Evolutionary conservation across 2,113 vertebrate genomes (phyloP).

Genomic region (Sinocyclocheilus anophthalmus): DNA sequence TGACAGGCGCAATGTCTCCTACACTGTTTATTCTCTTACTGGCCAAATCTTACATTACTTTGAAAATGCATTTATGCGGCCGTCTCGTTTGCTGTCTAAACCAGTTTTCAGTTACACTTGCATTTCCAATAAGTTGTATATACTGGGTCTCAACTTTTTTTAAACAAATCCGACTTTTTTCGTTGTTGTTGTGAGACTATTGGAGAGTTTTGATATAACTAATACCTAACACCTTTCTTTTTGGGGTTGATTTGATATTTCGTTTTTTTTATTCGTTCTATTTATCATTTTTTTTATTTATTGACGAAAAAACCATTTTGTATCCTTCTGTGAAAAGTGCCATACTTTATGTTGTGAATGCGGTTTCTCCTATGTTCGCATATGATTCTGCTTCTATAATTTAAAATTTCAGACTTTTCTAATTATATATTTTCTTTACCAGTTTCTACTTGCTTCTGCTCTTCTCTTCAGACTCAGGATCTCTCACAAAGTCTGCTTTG

Average conservation of each 20-base stretch:
- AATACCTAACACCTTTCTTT: background rate
- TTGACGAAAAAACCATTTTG: background rate
- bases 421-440: background rate
- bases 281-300: background rate
- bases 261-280: background rate
- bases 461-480: background rate
- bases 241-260: background rate
- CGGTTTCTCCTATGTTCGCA: background rate
- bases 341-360: background rate
- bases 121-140: background rate
- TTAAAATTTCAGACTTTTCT: background rate
- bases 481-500: background rate
- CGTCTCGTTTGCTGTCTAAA: background rate
- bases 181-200: background rate
- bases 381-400: background rate
- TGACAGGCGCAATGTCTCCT: conserved; percentile 66
- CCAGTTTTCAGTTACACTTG: background rate
- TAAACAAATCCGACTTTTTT: background rate
- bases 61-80: conserved; percentile 6
- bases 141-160: background rate
- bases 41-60: conserved; percentile 24
- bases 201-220: background rate
- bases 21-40: conserved; percentile 24
- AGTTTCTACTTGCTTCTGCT: background rate
- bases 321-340: background rate